Conservation (phyloP, 2,888 invertebrate species). For the Drosophila eohydei region DNA sequence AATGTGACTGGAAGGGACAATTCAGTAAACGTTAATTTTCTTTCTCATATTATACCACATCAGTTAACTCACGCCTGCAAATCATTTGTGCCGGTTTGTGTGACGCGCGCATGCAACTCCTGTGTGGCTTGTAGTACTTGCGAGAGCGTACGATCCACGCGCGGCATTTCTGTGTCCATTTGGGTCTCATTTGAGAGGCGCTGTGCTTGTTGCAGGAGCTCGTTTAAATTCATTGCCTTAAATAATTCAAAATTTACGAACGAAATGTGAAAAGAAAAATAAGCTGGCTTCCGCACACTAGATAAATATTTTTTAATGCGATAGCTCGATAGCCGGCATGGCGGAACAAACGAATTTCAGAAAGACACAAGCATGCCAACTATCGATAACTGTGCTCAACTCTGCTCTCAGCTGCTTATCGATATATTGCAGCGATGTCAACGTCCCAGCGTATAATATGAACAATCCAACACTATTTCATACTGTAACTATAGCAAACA, state of each 20-base stretch:
- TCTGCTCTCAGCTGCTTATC: constrained; percentile 7
- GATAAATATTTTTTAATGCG: constrained; percentile 4
- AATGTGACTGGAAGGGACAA: constrained; percentile 88
- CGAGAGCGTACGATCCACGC: constrained; percentile 94
- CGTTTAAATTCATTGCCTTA: constrained; percentile 90
- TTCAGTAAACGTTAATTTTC: constrained; percentile 20
- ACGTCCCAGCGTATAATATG: constrained; percentile 19
- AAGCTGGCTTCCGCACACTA: constrained; percentile 4
- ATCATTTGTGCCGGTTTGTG: constrained; percentile 93
- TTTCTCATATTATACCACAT: not conserved
- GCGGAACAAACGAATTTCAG: not conserved
- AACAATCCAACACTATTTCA: constrained; percentile 43
- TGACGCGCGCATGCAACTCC: constrained; percentile 94
- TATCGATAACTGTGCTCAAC: constrained; percentile 19
- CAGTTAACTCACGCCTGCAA: constrained; percentile 90
- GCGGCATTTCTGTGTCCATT: constrained; percentile 92
- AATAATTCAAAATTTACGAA: not conserved
- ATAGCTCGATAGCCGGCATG: constrained; percentile 10
- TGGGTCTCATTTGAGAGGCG: constrained; percentile 95
- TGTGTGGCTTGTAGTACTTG: constrained; percentile 97
- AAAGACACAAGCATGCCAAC: not conserved
- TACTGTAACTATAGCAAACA: constrained; percentile 51
- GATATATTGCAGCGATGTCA: constrained; percentile 23
- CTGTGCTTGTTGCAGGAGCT: constrained; percentile 95
- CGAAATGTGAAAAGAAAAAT: not conserved